These are phyloP conservation scores for Spheniscus humboldti DNA, from an alignment of 2,797 vertebrate species.

Conservation along the genomic window DNA sequence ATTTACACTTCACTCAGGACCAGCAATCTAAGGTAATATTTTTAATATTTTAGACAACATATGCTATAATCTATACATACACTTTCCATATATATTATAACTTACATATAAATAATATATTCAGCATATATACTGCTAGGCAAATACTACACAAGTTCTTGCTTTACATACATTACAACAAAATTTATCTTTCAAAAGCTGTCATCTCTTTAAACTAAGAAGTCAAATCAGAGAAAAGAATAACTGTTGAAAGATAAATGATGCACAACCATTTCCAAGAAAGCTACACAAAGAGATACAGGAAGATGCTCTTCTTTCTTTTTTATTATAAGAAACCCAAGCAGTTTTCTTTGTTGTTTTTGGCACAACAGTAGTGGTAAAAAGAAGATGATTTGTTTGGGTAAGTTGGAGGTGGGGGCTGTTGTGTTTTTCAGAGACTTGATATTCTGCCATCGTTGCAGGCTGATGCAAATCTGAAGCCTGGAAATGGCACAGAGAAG, in stretches of 20 bases:
- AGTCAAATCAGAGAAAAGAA: background rate
- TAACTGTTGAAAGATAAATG: background rate
- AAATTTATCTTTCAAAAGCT: background rate
- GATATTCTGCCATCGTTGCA: background rate
- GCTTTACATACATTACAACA: background rate
- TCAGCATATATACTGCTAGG: background rate
- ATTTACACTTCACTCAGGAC: background rate
- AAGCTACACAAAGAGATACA: background rate
- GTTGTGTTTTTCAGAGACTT: background rate
- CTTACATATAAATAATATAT: background rate
- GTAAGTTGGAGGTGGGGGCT: background rate
- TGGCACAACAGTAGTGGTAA: background rate
- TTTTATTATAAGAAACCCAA: background rate
- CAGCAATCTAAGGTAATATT: background rate
- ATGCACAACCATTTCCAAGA: background rate
- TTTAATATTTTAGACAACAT: background rate
- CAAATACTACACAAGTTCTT: background rate
- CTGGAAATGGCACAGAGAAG: background rate
- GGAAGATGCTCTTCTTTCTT: background rate
- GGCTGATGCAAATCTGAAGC: background rate
- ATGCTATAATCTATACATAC: background rate
- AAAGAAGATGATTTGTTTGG: background rate
- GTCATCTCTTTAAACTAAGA: background rate
- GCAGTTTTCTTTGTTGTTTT: background rate
- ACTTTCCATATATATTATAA: fast-evolving